Conservation (phyloP, 23 tunicate species). For the Trididemnum nubilum region DNA sequence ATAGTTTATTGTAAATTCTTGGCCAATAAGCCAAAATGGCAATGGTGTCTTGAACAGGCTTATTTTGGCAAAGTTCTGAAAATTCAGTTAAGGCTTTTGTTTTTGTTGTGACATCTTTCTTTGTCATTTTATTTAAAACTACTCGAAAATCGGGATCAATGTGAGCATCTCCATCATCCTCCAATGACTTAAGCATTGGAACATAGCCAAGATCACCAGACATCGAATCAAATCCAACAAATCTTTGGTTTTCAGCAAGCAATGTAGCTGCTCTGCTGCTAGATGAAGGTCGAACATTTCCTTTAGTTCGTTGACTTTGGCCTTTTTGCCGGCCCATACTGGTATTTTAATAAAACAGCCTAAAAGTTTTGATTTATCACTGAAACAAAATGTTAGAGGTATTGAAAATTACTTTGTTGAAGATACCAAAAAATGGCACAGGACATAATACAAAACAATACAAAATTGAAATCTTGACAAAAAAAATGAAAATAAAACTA, state of each 20-base stretch:
- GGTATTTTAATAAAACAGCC: too few species aligned
- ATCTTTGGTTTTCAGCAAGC: slow-evolving; percentile 35
- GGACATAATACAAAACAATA: too few species aligned
- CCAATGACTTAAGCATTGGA: slow-evolving; percentile 65
- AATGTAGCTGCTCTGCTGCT: slow-evolving; percentile 67
- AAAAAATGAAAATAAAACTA: too few species aligned
- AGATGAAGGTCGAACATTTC: slow-evolving; percentile 77
- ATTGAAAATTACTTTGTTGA: background rate
- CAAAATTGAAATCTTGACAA: too few species aligned
- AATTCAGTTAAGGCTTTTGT: slow-evolving; percentile 70
- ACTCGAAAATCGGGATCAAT: slow-evolving; percentile 73
- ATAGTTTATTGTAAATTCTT: slow-evolving; percentile 53
- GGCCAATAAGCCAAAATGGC: slow-evolving; percentile 82
- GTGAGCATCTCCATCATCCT: slow-evolving; percentile 39
- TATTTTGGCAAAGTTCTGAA: slow-evolving; percentile 26
- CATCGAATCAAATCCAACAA: slow-evolving; percentile 59
- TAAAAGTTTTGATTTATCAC: background rate
- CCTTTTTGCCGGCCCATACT: slow-evolving; percentile 93
- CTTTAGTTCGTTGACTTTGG: slow-evolving; percentile 82
- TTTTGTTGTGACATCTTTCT: slow-evolving; percentile 90
- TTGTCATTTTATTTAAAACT: slow-evolving; percentile 63
- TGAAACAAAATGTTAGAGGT: background rate
- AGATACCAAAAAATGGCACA: background rate
- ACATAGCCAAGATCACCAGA: slow-evolving; percentile 68
- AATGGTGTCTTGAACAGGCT: slow-evolving; percentile 7